Percentiles rank a stretch among this genome's conserved stretches.
phyloP scores from a whole-genome alignment of 2,797 vertebrate species.

The Gobio occitaniae region DNA sequence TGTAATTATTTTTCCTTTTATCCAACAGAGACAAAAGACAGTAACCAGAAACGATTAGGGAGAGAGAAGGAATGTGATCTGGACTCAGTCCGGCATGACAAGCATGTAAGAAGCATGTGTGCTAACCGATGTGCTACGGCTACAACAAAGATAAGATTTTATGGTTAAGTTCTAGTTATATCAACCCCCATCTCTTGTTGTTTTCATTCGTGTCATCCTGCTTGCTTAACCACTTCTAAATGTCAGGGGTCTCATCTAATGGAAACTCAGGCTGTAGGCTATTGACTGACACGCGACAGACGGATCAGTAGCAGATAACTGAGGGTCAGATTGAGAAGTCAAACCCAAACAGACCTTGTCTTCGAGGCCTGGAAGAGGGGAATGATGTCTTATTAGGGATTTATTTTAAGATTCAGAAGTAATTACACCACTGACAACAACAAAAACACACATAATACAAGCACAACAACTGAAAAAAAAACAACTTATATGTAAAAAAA shows the following conservation, averaged over 20 bases:
- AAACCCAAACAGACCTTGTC: conserved; percentile 24
- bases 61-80: conserved; percentile 7
- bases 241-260: conserved; percentile 30
- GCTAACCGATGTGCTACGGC: neutral
- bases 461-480: neutral
- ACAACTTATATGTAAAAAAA: neutral
- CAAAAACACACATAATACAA: conserved; percentile 13
- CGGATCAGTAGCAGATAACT: conserved; percentile 20
- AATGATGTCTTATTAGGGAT: conserved; percentile 16
- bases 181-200: neutral
- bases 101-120: neutral
- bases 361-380: conserved; percentile 15
- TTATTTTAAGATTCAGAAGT: conserved; percentile 13
- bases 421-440: conserved; percentile 43
- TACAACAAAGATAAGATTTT: neutral
- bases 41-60: neutral
- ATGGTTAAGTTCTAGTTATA: conserved; percentile 1
- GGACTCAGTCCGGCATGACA: neutral
- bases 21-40: conserved; percentile 12
- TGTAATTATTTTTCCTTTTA: neutral
- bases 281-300: conserved; percentile 24
- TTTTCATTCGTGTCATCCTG: neutral
- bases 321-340: conserved; percentile 23
- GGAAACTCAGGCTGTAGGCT: conserved; percentile 24
- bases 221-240: neutral